A percentile compares a stretch with the other conserved stretches of the same genome.
phyloP scores from a whole-genome alignment of 1,140 invertebrate species.

The Lucilia sericata region DNA sequence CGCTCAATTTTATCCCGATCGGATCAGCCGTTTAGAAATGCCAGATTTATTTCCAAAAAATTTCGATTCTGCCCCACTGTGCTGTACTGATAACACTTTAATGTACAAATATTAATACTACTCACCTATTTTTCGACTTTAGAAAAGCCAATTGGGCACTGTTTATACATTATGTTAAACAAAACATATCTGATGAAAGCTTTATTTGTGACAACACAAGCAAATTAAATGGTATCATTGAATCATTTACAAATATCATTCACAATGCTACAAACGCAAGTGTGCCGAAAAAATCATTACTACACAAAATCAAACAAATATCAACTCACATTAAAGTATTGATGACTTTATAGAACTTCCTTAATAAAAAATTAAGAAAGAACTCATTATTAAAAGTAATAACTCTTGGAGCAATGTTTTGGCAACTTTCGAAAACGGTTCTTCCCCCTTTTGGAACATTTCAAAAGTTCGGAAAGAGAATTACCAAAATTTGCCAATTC shows the following conservation, averaged over 20 bases:
- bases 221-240: not conserved
- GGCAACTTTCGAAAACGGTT: not conserved
- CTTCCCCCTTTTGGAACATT: not conserved
- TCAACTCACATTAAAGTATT: not conserved
- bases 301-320: not conserved
- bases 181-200: not conserved
- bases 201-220: not conserved
- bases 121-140: not conserved
- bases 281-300: not conserved
- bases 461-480: not conserved
- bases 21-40: too few species aligned
- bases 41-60: too few species aligned
- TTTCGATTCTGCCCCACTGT: too few species aligned
- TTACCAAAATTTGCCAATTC: not conserved
- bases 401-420: not conserved
- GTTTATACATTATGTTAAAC: not conserved
- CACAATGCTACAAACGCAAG: not conserved
- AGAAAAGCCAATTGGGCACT: not conserved
- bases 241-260: not conserved
- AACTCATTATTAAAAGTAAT: not conserved
- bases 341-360: not conserved
- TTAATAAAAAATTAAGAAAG: conserved; percentile 4
- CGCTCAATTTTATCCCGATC: too few species aligned
- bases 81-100: not conserved
- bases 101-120: not conserved